Evolutionary conservation across 2,113 vertebrate genomes (phyloP), one percentile per base, ranked within the genome.

Genomic region (Protobothrops flavoviridis): DNA sequence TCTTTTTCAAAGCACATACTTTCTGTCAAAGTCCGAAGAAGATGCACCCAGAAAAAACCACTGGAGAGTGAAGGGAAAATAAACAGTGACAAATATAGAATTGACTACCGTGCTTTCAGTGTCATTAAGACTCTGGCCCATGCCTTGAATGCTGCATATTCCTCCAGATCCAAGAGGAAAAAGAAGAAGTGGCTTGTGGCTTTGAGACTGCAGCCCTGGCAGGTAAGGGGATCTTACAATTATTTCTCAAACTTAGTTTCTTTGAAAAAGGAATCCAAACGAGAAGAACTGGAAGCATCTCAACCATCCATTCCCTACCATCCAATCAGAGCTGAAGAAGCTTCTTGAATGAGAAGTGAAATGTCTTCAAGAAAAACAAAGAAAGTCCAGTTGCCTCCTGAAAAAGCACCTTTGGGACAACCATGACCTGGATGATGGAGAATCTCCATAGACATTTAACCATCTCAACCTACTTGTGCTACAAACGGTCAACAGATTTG

Each of bases 61-160:
- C 64, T 69, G 4, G 29, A 13, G 26, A 15, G 29, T 2, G 1
- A 5, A 69, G 64, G 0, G 10, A n/a, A n/a, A n/a, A 69, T 1
- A 13, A 3, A n/a, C 64, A 29, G 10, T 13, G 4, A 64, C 1
- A 5, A 33, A 0, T 17, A 17, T n/a, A 0, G 5, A 17, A 20
- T 33, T 74, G 69, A 33, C n/a, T 5, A 39, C 15, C 13, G n/a
- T 33, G 69, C 15, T 39, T 74, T 7, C 6, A 74, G 13, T 39
- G 15, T 33, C 5, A 7, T 33, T 33, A 17, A 33, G 13, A 74
- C 69, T 39, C n/a, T 74, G 13, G n/a, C 13, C 13, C 29, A 74
- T 74, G 69, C n/a, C n/a, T 74, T 33, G 69, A 74, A 74, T 74
- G 69, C 5, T 74, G 64, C 13, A 64, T 64, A 64, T 64, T 64